Evolutionary conservation across 2,113 vertebrate genomes (phyloP), one percentile per base, ranked within the genome.

Genomic region (Vulpes ferrilata): DNA sequence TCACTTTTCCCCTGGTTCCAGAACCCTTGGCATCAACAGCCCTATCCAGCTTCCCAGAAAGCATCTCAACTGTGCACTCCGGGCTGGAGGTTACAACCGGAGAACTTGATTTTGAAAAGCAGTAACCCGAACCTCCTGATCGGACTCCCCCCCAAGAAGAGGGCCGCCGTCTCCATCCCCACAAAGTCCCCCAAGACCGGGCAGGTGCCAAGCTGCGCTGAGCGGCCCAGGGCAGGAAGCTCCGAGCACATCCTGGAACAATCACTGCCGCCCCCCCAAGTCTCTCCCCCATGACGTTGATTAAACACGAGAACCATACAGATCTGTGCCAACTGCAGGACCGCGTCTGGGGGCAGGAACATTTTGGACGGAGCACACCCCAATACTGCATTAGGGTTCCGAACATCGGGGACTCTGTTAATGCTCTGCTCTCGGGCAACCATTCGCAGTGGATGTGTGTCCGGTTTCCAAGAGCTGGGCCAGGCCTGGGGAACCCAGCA

Each of bases 331-430:
- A 57, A 93, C 62, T 93, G 94, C 90, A 94, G 82, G 85, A 94
- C 98, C 92, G 97, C 95, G 94, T 93, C 94, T 20, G 11, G 60
- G 95, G 88, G 90, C 90, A 79, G 80, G 55, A 81, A 79, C 92
- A 74, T 93, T 65, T 87, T 90, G 3, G 0, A 35, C 5, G 19
- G 81, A 94, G 84, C 60, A 10, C 86, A 95, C 11, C 10, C 96
- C 94, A 92, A 97, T 92, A 76, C 83, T 85, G 97, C 97, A 83
- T 97, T 93, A 98, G 94, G 71, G 55, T 11, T 81, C 84, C 88
- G 79, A 90, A 90, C 94, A 98, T 95, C 94, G 96, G 97, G 96
- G 96, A 38, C 83, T 98, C 67, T 93, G 88, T 81, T 82, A 92
- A 97, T 87, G 84, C 92, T 74, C 73, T 9, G 93, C 60, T 97